Evolutionary conservation across 2,888 invertebrate species (phyloP).

Genomic region (Cryptocephalus moraei): DNA sequence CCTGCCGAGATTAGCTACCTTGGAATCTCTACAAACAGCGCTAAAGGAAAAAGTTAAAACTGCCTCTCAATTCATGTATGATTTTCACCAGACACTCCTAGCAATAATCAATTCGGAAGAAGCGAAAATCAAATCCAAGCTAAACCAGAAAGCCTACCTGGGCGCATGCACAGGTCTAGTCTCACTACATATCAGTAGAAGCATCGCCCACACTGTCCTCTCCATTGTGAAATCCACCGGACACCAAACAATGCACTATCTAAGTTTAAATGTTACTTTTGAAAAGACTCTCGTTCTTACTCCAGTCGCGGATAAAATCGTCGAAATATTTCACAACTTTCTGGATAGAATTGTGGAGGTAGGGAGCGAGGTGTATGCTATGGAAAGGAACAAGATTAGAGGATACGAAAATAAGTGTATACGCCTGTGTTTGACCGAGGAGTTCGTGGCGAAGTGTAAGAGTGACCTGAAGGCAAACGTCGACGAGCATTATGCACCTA

Average conservation of each 20-base stretch:
- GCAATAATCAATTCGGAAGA: conserved; percentile 11
- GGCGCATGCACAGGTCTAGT: conserved; percentile 35
- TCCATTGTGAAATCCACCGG: conserved; percentile 48
- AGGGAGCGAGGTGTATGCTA: conserved; percentile 15
- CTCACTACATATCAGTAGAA: conserved; percentile 51
- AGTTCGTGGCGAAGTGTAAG: conserved; percentile 41
- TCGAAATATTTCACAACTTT: conserved; percentile 36
- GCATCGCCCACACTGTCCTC: conserved; percentile 56
- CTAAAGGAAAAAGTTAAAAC: conserved; percentile 18
- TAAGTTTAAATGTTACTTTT: conserved; percentile 45
- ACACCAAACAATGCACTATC: conserved; percentile 27
- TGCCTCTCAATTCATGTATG: conserved; percentile 15
- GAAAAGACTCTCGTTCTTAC: conserved; percentile 45
- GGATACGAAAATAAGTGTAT: conserved; percentile 18
- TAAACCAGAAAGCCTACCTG: conserved; percentile 7
- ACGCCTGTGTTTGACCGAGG: conserved; percentile 22
- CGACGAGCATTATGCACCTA: conserved; percentile 43
- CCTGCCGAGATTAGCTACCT: conserved; percentile 14
- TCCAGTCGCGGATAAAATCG: conserved; percentile 48
- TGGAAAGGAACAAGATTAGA: conserved; percentile 16
- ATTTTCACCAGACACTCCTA: conserved; percentile 18
- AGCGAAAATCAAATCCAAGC: not conserved
- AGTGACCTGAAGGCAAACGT: conserved; percentile 43
- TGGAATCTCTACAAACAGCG: conserved; percentile 16
- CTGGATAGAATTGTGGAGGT: conserved; percentile 16